Base-by-base conservation (phyloP, 1,140 invertebrate species). In the Leptoteleia sp. region DNA sequence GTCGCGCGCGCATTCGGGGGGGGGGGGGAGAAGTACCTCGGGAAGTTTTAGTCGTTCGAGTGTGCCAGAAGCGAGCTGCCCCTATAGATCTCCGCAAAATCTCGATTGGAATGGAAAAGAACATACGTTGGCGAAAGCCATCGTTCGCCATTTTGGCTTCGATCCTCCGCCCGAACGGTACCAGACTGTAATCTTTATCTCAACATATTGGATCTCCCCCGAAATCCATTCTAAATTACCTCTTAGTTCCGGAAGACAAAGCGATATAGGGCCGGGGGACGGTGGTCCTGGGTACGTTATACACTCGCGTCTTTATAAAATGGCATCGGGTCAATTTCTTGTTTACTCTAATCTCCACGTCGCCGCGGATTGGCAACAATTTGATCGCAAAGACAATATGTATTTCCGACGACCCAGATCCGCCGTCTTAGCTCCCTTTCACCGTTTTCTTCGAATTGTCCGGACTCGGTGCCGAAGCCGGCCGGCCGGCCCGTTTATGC, bases 131-230 rank as follows among this genome's bases (percentile, higher is more conserved):
- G 59, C 61, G 45, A 72, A 72, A 72, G 75, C 67, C 67, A 61
- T 71, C 67, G 70, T 65, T 57, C 70, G 59, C 50, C 70, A 65
- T 78, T 78, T 61, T 78, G 75, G 75, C 75, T 67, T 76, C 64
- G 48, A 76, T 76, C 40, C 43, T 45, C 22, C 22, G 19, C 29
- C 67, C 16, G 35, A 68, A 72, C 57, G 45, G 38, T 71, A 64
- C 54, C 59, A 42, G 27, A 55, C 59, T 61, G 67, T 71, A 78
- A 78, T 72, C 75, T 72, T 78, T 70, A 70, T 78, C 67, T 65
- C 75, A 61, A 65, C 59, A 61, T 77, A 77, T 77, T 71, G 65
- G 65, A 71, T 71, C 43, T 43, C 43, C 22, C 43, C 59, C 52
- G 43, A 42, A 76, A 70, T 70, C 65, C 73, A 76, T 64, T 76